A percentile compares a stretch with the other conserved stretches of the same genome.
Conservation (phyloP, 2,113 vertebrate genomes). For the Egretta garzetta region DNA sequence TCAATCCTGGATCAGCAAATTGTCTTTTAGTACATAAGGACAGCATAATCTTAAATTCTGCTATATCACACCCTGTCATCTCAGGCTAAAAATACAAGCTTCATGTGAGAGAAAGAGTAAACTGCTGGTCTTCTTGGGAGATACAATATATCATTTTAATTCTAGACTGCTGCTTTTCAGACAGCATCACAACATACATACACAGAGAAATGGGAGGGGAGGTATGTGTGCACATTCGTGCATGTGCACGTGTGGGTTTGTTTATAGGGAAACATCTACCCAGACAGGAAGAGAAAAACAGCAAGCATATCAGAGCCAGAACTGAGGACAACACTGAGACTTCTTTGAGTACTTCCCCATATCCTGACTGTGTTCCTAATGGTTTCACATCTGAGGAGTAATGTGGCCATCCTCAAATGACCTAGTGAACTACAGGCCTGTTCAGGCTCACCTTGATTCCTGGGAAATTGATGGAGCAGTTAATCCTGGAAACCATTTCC, state of each 20-base stretch:
- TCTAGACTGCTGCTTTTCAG: neutral
- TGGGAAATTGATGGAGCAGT: neutral
- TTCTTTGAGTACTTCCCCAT: neutral
- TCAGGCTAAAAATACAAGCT: neutral
- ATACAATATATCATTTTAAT: neutral
- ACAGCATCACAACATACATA: neutral
- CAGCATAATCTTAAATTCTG: neutral
- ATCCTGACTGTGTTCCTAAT: neutral
- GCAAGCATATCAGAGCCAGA: neutral
- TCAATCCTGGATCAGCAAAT: neutral
- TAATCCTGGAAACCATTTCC: neutral
- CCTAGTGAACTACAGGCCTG: neutral
- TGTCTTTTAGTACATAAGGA: neutral
- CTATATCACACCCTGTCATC: neutral
- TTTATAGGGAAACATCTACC: neutral
- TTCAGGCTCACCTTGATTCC: neutral
- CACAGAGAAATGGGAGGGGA: neutral
- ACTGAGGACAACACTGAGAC: neutral
- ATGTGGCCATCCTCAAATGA: neutral
- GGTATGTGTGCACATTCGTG: neutral
- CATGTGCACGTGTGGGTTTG: fast-evolving
- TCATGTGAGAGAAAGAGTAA: neutral
- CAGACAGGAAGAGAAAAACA: neutral
- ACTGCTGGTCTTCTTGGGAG: neutral
- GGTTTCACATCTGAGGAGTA: neutral